These are phyloP conservation scores for Alcedo quadribrachys DNA, from an alignment of 2,797 vertebrate species.

Conservation along the genomic window DNA sequence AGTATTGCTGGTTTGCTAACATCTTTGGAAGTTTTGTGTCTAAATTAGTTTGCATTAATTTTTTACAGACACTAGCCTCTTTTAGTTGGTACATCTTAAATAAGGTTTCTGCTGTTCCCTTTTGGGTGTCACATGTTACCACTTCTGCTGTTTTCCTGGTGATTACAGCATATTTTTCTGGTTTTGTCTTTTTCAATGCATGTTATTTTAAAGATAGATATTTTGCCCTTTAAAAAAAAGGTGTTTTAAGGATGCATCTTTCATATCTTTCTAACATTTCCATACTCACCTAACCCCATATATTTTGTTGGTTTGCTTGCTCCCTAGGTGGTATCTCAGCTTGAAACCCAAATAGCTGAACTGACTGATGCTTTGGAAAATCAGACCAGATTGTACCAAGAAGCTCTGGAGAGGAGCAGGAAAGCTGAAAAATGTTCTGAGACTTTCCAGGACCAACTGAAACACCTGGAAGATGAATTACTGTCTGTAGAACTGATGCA, in stretches of 20 bases:
- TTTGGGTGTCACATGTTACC: neutral
- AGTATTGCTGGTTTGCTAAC: neutral
- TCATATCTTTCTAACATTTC: neutral
- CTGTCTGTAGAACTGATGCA: slow-evolving; percentile 77
- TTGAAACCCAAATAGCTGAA: slow-evolving; percentile 78
- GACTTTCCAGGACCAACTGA: slow-evolving; percentile 79
- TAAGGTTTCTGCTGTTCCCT: neutral
- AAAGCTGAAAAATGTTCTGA: slow-evolving; percentile 83
- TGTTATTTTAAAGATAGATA: neutral
- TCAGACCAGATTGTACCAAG: slow-evolving; percentile 78
- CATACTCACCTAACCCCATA: neutral
- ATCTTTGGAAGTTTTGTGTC: neutral
- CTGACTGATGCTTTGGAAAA: slow-evolving; percentile 78
- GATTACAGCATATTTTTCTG: neutral
- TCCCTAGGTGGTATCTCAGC: slow-evolving; percentile 76
- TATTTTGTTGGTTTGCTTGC: slow-evolving; percentile 35
- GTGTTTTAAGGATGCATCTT: neutral
- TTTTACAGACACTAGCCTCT: neutral
- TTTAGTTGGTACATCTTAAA: neutral
- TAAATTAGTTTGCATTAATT: neutral
- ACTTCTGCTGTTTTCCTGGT: neutral
- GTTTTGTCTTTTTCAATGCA: neutral
- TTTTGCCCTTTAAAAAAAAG: neutral
- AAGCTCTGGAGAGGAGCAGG: slow-evolving; percentile 78
- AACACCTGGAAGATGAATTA: slow-evolving; percentile 82